Evolutionary conservation across 2,888 invertebrate genomes (phyloP), one percentile per base, ranked within the genome.

Genomic region (Tipula helvola): DNA sequence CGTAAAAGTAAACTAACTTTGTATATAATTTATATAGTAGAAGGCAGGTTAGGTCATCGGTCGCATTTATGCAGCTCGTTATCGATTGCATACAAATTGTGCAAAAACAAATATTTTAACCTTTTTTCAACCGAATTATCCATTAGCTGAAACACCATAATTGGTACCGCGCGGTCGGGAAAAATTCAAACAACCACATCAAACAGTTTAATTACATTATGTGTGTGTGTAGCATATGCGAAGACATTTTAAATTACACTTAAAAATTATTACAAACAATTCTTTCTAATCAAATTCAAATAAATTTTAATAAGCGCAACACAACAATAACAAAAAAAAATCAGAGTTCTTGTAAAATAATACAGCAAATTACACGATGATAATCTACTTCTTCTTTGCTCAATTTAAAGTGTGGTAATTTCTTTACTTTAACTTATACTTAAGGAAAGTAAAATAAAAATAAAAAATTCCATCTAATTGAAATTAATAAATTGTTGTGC

Each of bases 371-470:
- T 71, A 71, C 71, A 71, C 3, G 71, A 71, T 71, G 71, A 71
- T 71, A 71, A 71, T 71, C 28, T 71, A n/a, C 71, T 71, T 71
- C 71, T 71, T 71, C 71, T 71, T 71, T 10, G 28, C 28, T 71
- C 71, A 71, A 71, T 71, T 71, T 71, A 71, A 71, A 71, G 71
- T 71, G 71, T 71, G 71, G 71, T 71, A 71, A 71, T 71, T 71
- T 71, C 28, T 71, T 71, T 28, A 28, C 71, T 28, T 71, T 71
- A 71, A 52, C 8, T 71, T 71, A 28, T 28, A 71, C 71, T 71
- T 71, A 71, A 28, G 28, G 28, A 71, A 52, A 52, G 52, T n/a
- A 52, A n/a, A 44, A 10, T n/a, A 52, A n/a, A 13, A 52, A n/a
- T n/a, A 3, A 39, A 39, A 39, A 71, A 71, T 10, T 71, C 71